phyloP scores from a whole-genome alignment of 2,113 vertebrate genomes.

The Chauna torquata region DNA sequence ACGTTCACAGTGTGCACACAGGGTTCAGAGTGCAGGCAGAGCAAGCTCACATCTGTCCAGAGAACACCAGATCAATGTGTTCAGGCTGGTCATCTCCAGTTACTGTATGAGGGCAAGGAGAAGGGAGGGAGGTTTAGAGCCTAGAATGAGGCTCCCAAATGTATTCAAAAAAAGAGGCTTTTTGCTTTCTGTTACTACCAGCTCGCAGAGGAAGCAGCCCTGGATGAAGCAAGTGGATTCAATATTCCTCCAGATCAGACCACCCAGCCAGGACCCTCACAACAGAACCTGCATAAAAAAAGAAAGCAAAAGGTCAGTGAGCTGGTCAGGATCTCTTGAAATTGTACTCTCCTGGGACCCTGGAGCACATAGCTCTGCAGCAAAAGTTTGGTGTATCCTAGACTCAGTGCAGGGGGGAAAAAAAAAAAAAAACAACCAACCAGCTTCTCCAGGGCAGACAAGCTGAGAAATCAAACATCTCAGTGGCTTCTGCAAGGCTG shows the following conservation, averaged over 20 bases:
- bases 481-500: background rate
- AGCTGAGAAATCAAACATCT: background rate
- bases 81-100: background rate
- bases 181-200: slow-evolving; percentile 52
- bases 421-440: background rate
- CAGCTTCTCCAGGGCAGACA: background rate
- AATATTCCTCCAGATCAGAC: slow-evolving; percentile 86
- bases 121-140: background rate
- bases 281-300: background rate
- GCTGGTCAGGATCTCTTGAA: background rate
- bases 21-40: background rate
- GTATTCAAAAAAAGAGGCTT: background rate
- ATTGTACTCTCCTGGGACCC: background rate
- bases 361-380: background rate
- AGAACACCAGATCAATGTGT: background rate
- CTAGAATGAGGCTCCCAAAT: background rate
- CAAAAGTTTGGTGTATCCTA: background rate
- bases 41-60: background rate
- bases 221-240: slow-evolving; percentile 93
- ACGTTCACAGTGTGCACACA: background rate
- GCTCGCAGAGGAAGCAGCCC: slow-evolving; percentile 89
- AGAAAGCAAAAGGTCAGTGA: slow-evolving; percentile 68
- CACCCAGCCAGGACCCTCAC: slow-evolving; percentile 54
- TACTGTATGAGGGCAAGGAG: background rate
- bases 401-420: background rate